These are phyloP conservation scores for Anser brachyrhynchus DNA, from an alignment of 2,113 vertebrate genomes.

Conservation along the genomic window DNA sequence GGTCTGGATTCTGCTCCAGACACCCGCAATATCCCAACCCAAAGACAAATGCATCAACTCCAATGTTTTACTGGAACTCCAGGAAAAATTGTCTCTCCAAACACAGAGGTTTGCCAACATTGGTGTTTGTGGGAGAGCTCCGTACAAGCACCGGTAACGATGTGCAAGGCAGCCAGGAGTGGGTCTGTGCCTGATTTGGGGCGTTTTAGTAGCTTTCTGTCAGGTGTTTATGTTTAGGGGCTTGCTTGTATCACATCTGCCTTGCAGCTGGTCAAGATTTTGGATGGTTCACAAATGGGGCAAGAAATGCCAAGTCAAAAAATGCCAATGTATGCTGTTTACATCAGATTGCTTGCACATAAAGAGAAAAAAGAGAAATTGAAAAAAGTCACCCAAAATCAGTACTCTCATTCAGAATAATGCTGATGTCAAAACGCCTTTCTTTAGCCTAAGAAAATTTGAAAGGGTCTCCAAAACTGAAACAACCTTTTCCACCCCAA, in stretches of 20 bases:
- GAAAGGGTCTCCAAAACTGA: not conserved
- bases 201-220: not conserved
- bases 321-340: accelerated
- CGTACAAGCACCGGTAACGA: too few relatives aligned
- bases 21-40: not conserved
- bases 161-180: not conserved
- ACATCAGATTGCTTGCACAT: accelerated
- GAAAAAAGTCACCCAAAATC: not conserved
- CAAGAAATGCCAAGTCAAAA: accelerated
- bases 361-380: not conserved
- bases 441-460: not conserved
- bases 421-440: not conserved
- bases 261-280: not conserved
- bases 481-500: not conserved
- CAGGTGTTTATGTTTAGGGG: accelerated
- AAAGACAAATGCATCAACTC: not conserved
- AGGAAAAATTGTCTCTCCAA: not conserved
- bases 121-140: not conserved
- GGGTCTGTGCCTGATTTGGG: not conserved
- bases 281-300: not conserved
- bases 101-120: too few relatives aligned
- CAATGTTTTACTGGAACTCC: not conserved
- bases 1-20: not conserved
- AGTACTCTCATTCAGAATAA: not conserved
- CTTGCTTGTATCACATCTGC: not conserved